Evolutionary conservation across 2,888 invertebrate species (phyloP), one percentile per base, ranked within the genome.

Genomic region (Mycalesis mineus): DNA sequence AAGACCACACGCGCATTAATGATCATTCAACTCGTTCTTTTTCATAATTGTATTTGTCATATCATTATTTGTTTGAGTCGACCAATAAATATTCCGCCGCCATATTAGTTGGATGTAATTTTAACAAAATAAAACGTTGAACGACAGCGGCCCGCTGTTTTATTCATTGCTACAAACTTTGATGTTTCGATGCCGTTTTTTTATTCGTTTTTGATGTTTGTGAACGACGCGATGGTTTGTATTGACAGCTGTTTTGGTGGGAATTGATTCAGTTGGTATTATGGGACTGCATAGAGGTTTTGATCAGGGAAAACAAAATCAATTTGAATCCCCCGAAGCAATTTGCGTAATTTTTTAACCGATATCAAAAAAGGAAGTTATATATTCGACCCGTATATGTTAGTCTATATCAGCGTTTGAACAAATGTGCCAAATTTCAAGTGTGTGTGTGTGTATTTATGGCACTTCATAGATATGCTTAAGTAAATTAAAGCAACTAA

Each of bases 81-180:
- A 37, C 28, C 44, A 56, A 56, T 56, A 56, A 49, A 54, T 39
- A 33, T 15, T 11, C 29, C 28, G 41, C 17, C 31, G 55, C 22
- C 48, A 55, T 41, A 39, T 47, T 40, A 11, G 39, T 33, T 31
- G 17, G 41, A 39, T 55, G 44, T 58, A 40, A 44, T 28, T 37
- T 44, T 22, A 47, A 39, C 13, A 57, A 55, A 55, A 55, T 33
- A 50, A 58, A 54, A 49, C 31, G n/a, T 42, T 15, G 44, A 55
- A 55, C 11, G 55, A 55, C 50, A 56, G 49, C 44, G 37, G 39
- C 58, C 58, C 44, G 58, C 58, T 58, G 58, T 1, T 28, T 49
- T 39, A 49, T 49, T 28, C 49, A 49, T 49, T 49, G 49, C 49
- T 49, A 49, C 49, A 37, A 47, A 39, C 49, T 39, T 49, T 39